Evolutionary conservation across 2,113 vertebrate genomes (phyloP), one percentile per base, ranked within the genome.

Genomic region (Lampris megalopsis): DNA sequence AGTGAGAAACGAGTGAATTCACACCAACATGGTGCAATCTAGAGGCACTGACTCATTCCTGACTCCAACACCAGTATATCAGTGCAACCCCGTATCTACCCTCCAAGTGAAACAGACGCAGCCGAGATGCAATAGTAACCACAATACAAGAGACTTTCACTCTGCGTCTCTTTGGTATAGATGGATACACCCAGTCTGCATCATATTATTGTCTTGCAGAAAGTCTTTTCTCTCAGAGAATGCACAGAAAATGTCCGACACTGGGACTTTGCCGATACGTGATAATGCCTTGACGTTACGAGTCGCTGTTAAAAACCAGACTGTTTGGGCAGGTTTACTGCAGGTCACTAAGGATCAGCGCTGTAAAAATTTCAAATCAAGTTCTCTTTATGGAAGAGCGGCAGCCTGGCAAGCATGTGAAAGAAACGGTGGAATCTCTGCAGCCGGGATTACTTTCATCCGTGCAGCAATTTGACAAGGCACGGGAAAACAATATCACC

Each of bases 21-120:
- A 74, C 80, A 79, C 73, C 82, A 88, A 68, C 77, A 80, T 63
- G 74, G 81, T 85, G 82, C 68, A 77, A 86, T 85, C 68, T 82
- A n/a, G 45, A 80, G 69, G 80, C 82, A 75, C 45, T 73, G 88
- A 86, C 73, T 87, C 81, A 82, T 74, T 84, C 49, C 62, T 63
- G 86, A 84, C 85, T 82, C 45, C 69, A 60, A 77, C 77, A 79
- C 45, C 82, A 56, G 73, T 3, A 75, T 13, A 52, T 72, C 73
- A 6, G 24, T 47, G 63, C 68, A 73, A 42, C 64, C 73, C 75
- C 69, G 79, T 87, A 87, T 71, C 80, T 84, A 86, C 80, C 81
- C 61, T 65, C 77, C 3, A 3, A 77, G 75, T 69, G 53, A 77
- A 87, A 77, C 80, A 89, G 77, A 88, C 74, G 82, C 75, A 77